Conservation (phyloP, 2,113 vertebrate species). For the Chascanopsetta lugubris region DNA sequence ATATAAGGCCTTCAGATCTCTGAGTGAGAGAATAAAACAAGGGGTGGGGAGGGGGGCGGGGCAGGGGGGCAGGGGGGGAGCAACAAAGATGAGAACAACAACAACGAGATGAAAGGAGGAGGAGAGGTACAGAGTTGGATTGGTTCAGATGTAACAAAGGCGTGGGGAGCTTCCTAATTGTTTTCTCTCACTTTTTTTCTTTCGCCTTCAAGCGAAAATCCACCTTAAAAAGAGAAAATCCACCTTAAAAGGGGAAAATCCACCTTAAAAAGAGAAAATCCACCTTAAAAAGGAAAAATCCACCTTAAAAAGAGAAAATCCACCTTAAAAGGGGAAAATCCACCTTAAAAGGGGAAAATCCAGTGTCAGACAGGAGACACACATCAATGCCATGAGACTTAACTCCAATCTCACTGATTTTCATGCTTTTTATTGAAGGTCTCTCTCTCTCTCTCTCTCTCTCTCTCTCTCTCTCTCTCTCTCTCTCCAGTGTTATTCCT, state of each 20-base stretch:
- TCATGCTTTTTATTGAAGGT: slow-evolving; percentile 33
- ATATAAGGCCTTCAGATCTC: slow-evolving; percentile 67
- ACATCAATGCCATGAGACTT: slow-evolving; percentile 52
- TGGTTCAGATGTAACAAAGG: slow-evolving; percentile 68
- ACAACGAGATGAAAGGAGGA: slow-evolving; percentile 73
- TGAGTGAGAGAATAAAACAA: slow-evolving; percentile 48
- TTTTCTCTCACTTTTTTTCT: slow-evolving; percentile 48
- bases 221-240: too few species aligned
- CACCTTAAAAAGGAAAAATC: too few species aligned
- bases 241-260: too few species aligned
- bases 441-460: neutral
- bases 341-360: too few species aligned
- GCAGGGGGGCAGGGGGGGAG: slow-evolving; percentile 54
- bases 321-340: too few species aligned
- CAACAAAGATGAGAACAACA: slow-evolving; percentile 66
- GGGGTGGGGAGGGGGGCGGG: slow-evolving; percentile 43
- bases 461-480: slow-evolving; percentile 10
- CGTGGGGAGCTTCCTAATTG: slow-evolving; percentile 55
- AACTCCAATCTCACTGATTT: slow-evolving; percentile 55
- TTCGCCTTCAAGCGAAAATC: slow-evolving; percentile 43
- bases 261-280: too few species aligned
- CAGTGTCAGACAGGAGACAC: slow-evolving; percentile 45
- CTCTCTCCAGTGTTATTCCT: neutral
- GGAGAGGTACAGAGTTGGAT: slow-evolving; percentile 62
- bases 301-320: too few species aligned